phyloP scores from a whole-genome alignment of 2,797 vertebrate species.

The Chelonia mydas region DNA sequence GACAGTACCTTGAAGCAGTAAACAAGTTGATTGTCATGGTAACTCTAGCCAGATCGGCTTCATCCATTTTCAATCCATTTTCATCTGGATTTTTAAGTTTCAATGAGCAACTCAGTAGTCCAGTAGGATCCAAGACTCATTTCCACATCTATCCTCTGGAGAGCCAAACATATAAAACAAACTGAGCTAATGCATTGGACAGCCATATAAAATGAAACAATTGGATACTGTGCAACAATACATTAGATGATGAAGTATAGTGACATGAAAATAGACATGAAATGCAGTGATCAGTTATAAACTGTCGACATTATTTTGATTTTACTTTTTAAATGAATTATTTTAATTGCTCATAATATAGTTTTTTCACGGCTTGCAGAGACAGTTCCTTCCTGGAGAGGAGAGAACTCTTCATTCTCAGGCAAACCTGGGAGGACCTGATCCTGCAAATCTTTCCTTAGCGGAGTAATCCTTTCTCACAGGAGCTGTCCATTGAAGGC shows the following conservation, averaged over 20 bases:
- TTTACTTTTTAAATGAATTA: background rate
- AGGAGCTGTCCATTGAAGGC: background rate
- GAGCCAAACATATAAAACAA: constrained; percentile 21
- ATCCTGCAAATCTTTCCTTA: background rate
- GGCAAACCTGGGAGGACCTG: background rate
- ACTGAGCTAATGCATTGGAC: background rate
- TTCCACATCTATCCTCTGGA: background rate
- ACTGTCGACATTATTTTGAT: background rate
- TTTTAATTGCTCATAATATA: background rate
- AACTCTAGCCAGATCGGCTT: constrained; percentile 71
- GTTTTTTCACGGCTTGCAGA: background rate
- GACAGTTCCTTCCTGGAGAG: fast-evolving
- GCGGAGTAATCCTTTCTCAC: background rate
- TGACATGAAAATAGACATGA: fast-evolving
- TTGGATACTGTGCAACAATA: background rate
- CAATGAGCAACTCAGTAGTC: constrained; percentile 59
- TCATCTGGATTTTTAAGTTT: constrained; percentile 61
- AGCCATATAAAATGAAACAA: background rate
- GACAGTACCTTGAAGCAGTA: constrained; percentile 79
- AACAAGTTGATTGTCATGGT: constrained; percentile 83
- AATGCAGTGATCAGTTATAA: background rate
- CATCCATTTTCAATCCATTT: constrained; percentile 74
- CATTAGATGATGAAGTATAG: background rate
- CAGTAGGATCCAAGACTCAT: constrained; percentile 57
- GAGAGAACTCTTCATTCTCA: background rate